These are phyloP conservation scores for Eutrigla gurnardus DNA, from an alignment of 2,797 vertebrate genomes.

Conservation along the genomic window DNA sequence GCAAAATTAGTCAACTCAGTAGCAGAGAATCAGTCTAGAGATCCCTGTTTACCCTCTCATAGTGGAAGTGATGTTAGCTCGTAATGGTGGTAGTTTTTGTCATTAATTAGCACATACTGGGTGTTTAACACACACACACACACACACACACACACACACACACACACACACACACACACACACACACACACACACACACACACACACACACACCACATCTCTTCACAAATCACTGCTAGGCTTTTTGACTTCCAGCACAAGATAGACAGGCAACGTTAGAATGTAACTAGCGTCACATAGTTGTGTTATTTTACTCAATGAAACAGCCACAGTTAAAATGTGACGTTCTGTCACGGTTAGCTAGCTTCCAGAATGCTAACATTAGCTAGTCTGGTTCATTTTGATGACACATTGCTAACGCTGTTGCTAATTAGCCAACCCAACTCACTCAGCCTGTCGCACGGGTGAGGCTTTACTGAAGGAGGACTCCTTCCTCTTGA, in stretches of 20 bases:
- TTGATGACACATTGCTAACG: not conserved
- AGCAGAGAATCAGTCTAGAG: constrained; percentile 4
- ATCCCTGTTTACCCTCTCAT: constrained; percentile 3
- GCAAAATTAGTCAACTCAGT: not conserved
- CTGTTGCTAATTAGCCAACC: not conserved
- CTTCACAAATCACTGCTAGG: not conserved
- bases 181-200: no score
- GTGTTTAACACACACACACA: no score
- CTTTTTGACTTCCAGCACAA: not conserved
- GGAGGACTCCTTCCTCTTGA: constrained; percentile 78
- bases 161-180: no score
- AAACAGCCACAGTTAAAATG: not conserved
- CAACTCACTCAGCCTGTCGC: constrained; percentile 82
- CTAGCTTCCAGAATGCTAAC: not conserved
- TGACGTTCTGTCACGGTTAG: not conserved
- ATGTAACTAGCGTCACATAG: not conserved
- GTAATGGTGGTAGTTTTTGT: not conserved
- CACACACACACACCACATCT: not conserved
- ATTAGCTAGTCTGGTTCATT: not conserved
- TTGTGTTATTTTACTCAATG: not conserved
- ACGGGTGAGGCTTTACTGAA: constrained; percentile 71
- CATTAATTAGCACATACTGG: no score
- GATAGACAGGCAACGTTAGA: not conserved
- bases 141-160: no score
- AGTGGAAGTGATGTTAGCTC: not conserved